A percentile compares a stretch with the other conserved stretches of the same genome.
These are phyloP conservation scores for Sarcophaga peregrina DNA, from an alignment of 1,140 invertebrate genomes.

Conservation along the genomic window DNA sequence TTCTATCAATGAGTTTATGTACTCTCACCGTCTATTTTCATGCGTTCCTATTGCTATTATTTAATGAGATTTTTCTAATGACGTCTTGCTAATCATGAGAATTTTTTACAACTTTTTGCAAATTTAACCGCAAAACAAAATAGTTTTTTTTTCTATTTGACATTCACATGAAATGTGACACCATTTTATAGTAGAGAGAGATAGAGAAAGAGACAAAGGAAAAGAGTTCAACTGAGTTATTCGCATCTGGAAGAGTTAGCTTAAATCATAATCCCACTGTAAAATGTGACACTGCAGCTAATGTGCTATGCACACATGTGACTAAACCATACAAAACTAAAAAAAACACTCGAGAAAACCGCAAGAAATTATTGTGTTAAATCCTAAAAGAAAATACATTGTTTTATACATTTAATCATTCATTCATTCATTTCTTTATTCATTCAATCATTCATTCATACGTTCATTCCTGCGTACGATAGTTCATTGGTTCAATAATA, in stretches of 20 bases:
- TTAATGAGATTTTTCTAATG: background rate
- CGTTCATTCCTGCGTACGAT: too few relatives aligned
- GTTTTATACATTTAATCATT: too few relatives aligned
- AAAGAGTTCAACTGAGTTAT: background rate
- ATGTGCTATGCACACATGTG: too few relatives aligned
- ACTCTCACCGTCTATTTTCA: too few relatives aligned
- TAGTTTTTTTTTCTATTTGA: background rate
- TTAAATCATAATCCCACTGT: too few relatives aligned
- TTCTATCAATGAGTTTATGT: too few relatives aligned
- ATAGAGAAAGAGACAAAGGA: background rate
- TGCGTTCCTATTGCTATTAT: background rate
- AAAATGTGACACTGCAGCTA: too few relatives aligned
- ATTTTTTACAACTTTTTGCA: background rate
- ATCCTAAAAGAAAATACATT: background rate
- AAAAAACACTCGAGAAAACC: background rate
- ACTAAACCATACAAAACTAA: too few relatives aligned
- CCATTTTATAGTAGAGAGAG: background rate
- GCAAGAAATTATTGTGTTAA: constrained; percentile 17
- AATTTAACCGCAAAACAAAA: background rate
- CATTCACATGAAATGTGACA: constrained; percentile 20
- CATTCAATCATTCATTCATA: too few relatives aligned
- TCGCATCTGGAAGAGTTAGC: too few relatives aligned
- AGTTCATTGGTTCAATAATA: too few relatives aligned
- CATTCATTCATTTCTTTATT: too few relatives aligned
- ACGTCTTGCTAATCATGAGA: background rate